phyloP scores from a whole-genome alignment of 2,113 vertebrate species.

The Vulpes lagopus region DNA sequence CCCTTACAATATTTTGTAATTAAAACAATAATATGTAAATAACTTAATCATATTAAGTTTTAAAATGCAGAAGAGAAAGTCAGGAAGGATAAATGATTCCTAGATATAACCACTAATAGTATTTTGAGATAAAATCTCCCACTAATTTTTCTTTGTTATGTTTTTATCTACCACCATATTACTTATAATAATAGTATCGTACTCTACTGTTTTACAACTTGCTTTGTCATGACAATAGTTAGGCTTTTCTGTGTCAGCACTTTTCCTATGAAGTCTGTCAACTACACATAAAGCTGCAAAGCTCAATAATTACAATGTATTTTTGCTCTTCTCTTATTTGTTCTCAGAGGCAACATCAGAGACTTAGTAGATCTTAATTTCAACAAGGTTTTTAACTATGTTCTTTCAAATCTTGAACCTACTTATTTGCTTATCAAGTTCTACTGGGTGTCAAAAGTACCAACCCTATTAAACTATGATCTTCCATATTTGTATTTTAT shows the following conservation, averaged over 20 bases:
- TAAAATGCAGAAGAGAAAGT: background rate
- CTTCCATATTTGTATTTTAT: conserved; percentile 46
- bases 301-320: background rate
- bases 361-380: background rate
- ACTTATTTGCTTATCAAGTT: conserved; percentile 58
- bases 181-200: background rate
- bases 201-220: background rate
- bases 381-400: background rate
- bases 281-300: background rate
- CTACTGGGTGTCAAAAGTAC: background rate
- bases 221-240: background rate
- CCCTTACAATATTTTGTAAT: background rate
- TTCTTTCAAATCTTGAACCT: conserved; percentile 3
- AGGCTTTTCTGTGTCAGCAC: background rate
- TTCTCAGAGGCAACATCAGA: conserved; percentile 10
- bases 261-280: background rate
- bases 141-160: background rate
- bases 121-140: background rate
- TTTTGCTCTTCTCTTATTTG: conserved; percentile 11
- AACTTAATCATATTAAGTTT: background rate
- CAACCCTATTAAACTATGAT: background rate
- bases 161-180: background rate
- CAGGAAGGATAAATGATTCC: conserved; percentile 12
- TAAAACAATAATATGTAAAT: background rate
- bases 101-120: background rate